Conservation (phyloP, 2,113 vertebrate species). For the Semnornis frantzii region DNA sequence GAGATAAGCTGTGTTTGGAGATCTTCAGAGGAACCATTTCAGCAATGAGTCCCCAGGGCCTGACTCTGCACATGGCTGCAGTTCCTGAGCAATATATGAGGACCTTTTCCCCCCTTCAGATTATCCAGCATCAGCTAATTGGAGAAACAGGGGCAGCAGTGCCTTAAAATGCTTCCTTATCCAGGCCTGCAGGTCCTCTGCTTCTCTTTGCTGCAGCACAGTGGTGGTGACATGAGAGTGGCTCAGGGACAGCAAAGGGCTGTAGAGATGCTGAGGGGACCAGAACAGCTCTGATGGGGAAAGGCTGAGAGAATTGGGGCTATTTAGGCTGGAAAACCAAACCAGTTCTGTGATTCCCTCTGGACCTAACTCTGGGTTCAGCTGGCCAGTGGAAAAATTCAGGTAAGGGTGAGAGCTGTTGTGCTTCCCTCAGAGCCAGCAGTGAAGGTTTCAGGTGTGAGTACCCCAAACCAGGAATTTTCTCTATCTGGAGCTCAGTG, state of each 20-base stretch:
- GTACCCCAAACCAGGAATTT: background rate
- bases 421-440: background rate
- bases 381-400: background rate
- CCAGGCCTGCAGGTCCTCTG: background rate
- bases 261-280: no score
- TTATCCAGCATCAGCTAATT: background rate
- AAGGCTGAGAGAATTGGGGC: no score
- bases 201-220: background rate
- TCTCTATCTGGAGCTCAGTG: background rate
- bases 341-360: no score
- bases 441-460: background rate
- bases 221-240: accelerated
- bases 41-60: background rate
- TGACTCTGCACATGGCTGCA: background rate
- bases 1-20: conserved; percentile 42
- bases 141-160: background rate
- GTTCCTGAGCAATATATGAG: accelerated
- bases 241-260: background rate
- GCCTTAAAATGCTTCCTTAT: background rate
- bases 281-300: no score
- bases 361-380: background rate
- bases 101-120: background rate
- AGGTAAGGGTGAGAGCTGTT: background rate
- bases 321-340: no score
- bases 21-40: background rate